Percentiles rank a stretch among this genome's conserved stretches.
Evolutionary conservation across 2,888 invertebrate genomes (phyloP).

Genomic region (Eupithecia dodoneata): DNA sequence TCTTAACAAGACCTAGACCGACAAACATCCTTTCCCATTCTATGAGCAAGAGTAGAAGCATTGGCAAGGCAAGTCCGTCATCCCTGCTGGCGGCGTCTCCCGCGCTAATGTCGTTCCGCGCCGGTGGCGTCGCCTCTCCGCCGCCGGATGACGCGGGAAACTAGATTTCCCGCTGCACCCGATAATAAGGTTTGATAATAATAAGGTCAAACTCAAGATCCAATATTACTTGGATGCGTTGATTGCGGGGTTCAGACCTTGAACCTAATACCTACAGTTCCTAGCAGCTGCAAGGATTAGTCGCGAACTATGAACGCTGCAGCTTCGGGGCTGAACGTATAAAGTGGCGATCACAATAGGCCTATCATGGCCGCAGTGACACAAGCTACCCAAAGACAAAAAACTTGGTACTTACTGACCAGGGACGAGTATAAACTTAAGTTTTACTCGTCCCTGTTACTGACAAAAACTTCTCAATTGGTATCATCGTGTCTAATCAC

Average conservation of each 20-base stretch:
- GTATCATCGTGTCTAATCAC: not conserved
- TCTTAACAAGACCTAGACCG: not conserved
- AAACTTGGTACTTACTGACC: not conserved
- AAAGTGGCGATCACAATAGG: no score
- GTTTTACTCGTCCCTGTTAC: not conserved
- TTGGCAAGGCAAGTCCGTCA: not conserved
- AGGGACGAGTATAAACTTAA: no score
- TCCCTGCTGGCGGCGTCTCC: not conserved
- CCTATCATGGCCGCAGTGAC: no score
- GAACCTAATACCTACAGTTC: not conserved
- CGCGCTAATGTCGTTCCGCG: slow-evolving; percentile 1
- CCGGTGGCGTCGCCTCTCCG: not conserved
- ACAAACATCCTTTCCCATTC: not conserved
- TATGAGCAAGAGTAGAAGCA: not conserved
- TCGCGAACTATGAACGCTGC: no score
- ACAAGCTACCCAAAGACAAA: no score
- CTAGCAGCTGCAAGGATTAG: no score
- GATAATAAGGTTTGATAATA: slow-evolving; percentile 1
- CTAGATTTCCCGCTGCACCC: not conserved
- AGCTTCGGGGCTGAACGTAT: no score
- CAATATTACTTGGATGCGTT: not conserved
- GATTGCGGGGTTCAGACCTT: not conserved
- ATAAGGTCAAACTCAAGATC: slow-evolving; percentile 2
- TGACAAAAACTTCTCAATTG: not conserved
- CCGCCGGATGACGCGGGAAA: not conserved